Base-by-base conservation (phyloP, 2,113 vertebrate genomes). In the Trichomycterus rosablanca region DNA sequence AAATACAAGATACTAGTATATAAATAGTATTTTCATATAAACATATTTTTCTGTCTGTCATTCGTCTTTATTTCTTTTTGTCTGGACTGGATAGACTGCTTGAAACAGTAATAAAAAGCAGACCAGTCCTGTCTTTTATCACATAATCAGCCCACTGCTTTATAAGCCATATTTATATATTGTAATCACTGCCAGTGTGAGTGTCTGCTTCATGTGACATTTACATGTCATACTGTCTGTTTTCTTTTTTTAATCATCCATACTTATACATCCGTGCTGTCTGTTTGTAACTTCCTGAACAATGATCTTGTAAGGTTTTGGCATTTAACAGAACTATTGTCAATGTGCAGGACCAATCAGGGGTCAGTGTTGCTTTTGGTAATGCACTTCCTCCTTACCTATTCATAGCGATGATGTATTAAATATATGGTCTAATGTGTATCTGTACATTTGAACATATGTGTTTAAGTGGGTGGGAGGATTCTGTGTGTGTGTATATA, bases 351-450 rank as follows among this genome's bases (percentile, higher is more conserved):
- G 59, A 66, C 80, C 65, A 72, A 57, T 46, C 68, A 45, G 72
- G 74, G 73, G 39, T 69, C 53, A 70, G 58, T 62, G 73, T 59
- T 65, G 73, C 73, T 71, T 45, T 67, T 49, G 69, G 49, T 74
- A 71, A 61, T 49, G 68, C 77, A 73, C 74, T 66, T 66, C 57
- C 62, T 63, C 73, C 70, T 72, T 58, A 59, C 68, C 72, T 76
- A 74, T 73, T 71, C 74, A 60, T 74, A 32, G 62, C 76, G 67
- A 71, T 76, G 77, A 58, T 70, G 63, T 2, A 35, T 75, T 46
- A 22, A 55, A 40, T 65, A 56, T 60, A 11, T 54, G 70, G 70
- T 75, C 45, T 55, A 67, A 59, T 68, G 68, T 79, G 65, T 63
- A 66, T 60, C 65, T 22, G 71, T 79, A 60, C 59, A 30, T 70